Percentiles rank a stretch among this genome's conserved stretches.
Conservation (phyloP, 1,140 invertebrate species). For the Matsumurasca onukii region DNA sequence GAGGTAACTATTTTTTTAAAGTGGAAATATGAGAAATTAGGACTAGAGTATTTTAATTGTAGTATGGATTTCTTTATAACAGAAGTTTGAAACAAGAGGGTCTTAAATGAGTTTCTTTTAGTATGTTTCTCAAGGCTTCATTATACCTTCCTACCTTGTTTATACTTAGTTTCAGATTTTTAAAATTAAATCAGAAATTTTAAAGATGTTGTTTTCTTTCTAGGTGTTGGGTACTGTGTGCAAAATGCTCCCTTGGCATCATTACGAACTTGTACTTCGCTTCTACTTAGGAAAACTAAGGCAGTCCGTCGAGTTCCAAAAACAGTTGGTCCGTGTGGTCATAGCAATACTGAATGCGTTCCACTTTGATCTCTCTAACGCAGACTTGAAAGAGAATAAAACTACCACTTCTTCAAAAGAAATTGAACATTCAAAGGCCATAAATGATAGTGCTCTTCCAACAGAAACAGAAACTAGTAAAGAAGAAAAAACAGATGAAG, state of each 20-base stretch:
- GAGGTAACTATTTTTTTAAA: too few relatives aligned
- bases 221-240: constrained; percentile 70
- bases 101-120: too few relatives aligned
- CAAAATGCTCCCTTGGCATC: constrained; percentile 78
- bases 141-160: too few relatives aligned
- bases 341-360: constrained; percentile 86
- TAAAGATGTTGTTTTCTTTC: too few relatives aligned
- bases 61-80: too few relatives aligned
- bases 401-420: not conserved
- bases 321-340: constrained; percentile 77
- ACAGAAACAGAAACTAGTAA: constrained; percentile 43
- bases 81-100: too few relatives aligned
- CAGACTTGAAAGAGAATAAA: constrained; percentile 43
- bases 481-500: constrained; percentile 24
- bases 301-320: constrained; percentile 70
- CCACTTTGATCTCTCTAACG: constrained; percentile 84
- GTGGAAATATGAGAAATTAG: too few relatives aligned
- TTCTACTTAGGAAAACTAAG: constrained; percentile 76
- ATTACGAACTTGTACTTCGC: constrained; percentile 79
- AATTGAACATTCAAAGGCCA: too few relatives aligned
- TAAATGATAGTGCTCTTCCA: constrained; percentile 27
- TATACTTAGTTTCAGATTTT: too few relatives aligned
- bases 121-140: too few relatives aligned
- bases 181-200: too few relatives aligned
- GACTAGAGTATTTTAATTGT: too few relatives aligned